These are phyloP conservation scores for Lordiphosa clarofinis DNA, from an alignment of 1,140 invertebrate genomes.

Conservation along the genomic window DNA sequence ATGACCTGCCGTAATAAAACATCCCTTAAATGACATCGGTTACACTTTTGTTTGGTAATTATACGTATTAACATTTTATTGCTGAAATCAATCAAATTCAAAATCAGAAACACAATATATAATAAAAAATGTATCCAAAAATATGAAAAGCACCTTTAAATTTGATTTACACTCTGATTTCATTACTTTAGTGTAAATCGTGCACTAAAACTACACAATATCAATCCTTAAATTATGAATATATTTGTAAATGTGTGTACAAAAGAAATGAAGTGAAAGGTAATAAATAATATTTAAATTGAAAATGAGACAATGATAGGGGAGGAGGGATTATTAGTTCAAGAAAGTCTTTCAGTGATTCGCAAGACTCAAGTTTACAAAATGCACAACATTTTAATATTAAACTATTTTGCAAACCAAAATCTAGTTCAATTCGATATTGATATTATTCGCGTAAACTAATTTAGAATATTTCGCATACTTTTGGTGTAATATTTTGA, in stretches of 20 bases:
- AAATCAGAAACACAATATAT: slow-evolving; percentile 11
- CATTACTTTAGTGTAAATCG: neutral
- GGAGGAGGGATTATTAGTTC: too few relatives aligned
- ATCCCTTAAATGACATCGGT: slow-evolving; percentile 3
- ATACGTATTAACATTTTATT: slow-evolving; percentile 11
- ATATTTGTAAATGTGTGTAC: neutral
- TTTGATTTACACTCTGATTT: slow-evolving; percentile 45
- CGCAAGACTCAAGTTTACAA: too few relatives aligned
- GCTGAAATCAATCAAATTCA: slow-evolving; percentile 26
- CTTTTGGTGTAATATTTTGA: too few relatives aligned
- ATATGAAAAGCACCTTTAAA: slow-evolving; percentile 61
- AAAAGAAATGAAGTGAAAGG: neutral
- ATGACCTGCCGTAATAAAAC: too few relatives aligned
- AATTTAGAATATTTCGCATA: too few relatives aligned
- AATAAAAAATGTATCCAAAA: slow-evolving; percentile 44
- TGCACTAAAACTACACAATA: slow-evolving; percentile 30
- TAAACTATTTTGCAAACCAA: too few relatives aligned
- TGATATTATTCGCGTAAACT: too few relatives aligned
- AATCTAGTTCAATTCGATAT: too few relatives aligned
- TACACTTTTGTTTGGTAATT: slow-evolving; percentile 5
- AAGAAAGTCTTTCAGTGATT: slow-evolving; percentile 8
- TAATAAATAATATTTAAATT: slow-evolving; percentile 4
- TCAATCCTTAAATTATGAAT: neutral
- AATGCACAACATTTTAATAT: too few relatives aligned
- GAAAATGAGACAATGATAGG: slow-evolving; percentile 11